Evolutionary conservation across 2,888 invertebrate species (phyloP), one percentile per base, ranked within the genome.

Genomic region (Zygaena filipendulae): DNA sequence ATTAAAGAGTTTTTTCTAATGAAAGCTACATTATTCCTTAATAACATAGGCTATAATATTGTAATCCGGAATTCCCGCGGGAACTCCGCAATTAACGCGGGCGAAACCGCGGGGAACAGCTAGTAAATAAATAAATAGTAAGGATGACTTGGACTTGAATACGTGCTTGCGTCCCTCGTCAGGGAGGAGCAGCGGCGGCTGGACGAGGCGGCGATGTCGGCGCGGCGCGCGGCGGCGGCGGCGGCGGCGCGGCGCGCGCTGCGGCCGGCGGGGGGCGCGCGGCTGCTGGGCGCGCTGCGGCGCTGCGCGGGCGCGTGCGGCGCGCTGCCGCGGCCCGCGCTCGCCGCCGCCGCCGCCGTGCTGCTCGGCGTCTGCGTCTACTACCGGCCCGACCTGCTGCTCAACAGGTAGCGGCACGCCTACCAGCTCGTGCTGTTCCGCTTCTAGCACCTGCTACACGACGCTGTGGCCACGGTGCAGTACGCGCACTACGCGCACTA

Each of bases 321-420:
- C 5, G 16, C 16, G 16, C 28, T 18, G 18, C 25, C 35, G 25
- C 35, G 35, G n/a, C 36, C 35, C 19, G 49, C 80, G 37, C 66
- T 72, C 18, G 63, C 69, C 70, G 22, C 83, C 3, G 74, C 84
- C 8, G 84, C 84, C 22, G 81, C 84, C 1, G 72, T 84, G 35
- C 59, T 85, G 25, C 50, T 85, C 34, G 85, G 84, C 42, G 74
- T 83, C 36, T 84, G 82, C 57, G 81, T 83, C 20, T 84, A 83
- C 68, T 83, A 81, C 64, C 62, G 84, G 18, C 82, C 79, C 40
- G 82, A 82, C 27, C 48, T 72, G 30, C 43, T 60, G 13, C 52
- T 63, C 52, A 43, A 43, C 59, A 71, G 72, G 69, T 79, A 80
- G 74, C 77, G 72, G 40, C 63, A 57, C 51, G 61, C 58, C 10